These are phyloP conservation scores for Sarcophaga bullata DNA, from an alignment of 1,140 invertebrate genomes.

Conservation along the genomic window DNA sequence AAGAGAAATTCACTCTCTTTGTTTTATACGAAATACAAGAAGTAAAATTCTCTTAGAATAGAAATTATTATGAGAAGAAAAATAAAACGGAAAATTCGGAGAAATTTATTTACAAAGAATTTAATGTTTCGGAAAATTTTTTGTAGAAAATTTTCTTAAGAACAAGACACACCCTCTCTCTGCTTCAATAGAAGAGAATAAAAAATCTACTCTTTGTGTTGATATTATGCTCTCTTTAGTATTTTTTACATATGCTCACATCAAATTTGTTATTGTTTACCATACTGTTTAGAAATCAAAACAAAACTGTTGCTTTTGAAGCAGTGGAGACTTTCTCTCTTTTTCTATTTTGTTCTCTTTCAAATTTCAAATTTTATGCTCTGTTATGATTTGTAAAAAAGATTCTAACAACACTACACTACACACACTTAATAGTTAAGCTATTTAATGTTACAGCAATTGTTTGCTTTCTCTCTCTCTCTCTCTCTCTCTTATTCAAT, in stretches of 20 bases:
- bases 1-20: neutral
- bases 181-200: neutral
- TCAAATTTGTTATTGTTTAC: neutral
- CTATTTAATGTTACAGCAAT: neutral
- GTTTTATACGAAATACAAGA: neutral
- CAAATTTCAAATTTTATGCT: neutral
- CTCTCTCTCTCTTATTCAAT: too few relatives aligned
- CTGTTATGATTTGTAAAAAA: too few relatives aligned
- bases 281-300: neutral
- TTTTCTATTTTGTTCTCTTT: neutral
- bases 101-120: too few relatives aligned
- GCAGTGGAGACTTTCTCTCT: constrained; percentile 17
- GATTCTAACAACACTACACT: neutral
- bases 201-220: too few relatives aligned
- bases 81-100: too few relatives aligned
- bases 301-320: constrained; percentile 27
- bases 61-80: neutral
- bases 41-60: neutral
- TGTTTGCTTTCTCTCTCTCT: too few relatives aligned
- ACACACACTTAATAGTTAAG: neutral
- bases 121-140: too few relatives aligned
- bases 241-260: too few relatives aligned
- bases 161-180: constrained; percentile 11
- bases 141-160: neutral
- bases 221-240: too few relatives aligned